A percentile compares a stretch with the other conserved stretches of the same genome.
These are phyloP conservation scores for Phyto melanocephala DNA, from an alignment of 2,888 invertebrate species.

Conservation along the genomic window DNA sequence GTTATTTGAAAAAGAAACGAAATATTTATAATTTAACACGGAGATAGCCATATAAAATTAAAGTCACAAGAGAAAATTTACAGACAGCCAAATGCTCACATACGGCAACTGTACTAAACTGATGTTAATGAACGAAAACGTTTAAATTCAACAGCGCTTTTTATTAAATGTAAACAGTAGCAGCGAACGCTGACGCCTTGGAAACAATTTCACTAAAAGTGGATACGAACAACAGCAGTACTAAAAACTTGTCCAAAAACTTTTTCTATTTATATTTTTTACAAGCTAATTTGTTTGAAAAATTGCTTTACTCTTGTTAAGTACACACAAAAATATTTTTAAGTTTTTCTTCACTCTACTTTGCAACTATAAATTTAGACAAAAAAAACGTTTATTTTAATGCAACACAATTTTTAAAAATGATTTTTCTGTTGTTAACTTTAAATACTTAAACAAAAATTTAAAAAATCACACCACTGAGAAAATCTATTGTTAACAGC, in stretches of 20 bases:
- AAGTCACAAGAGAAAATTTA: constrained; percentile 23
- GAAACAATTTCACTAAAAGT: background rate
- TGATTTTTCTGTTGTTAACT: too few species aligned
- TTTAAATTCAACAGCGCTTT: constrained; percentile 43
- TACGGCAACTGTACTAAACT: constrained; percentile 66
- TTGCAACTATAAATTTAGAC: background rate
- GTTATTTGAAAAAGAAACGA: constrained; percentile 50
- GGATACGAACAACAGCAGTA: background rate
- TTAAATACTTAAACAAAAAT: too few species aligned
- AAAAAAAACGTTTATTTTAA: background rate
- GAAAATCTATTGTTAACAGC: constrained; percentile 10
- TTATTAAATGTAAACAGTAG: background rate
- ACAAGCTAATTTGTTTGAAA: too few species aligned
- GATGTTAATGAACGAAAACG: constrained; percentile 22
- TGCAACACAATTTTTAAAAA: too few species aligned
- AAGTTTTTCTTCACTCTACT: background rate
- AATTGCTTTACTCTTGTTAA: too few species aligned
- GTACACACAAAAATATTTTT: too few species aligned
- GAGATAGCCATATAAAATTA: background rate
- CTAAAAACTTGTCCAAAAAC: constrained; percentile 9
- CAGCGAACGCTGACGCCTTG: constrained; percentile 26
- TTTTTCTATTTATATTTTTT: background rate
- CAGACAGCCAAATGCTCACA: constrained; percentile 39
- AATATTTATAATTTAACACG: constrained; percentile 38
- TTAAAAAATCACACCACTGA: constrained; percentile 19